Base-by-base conservation (phyloP, 37 sponge, comb jelly and placozoan species). In the Agelas oroides region DNA sequence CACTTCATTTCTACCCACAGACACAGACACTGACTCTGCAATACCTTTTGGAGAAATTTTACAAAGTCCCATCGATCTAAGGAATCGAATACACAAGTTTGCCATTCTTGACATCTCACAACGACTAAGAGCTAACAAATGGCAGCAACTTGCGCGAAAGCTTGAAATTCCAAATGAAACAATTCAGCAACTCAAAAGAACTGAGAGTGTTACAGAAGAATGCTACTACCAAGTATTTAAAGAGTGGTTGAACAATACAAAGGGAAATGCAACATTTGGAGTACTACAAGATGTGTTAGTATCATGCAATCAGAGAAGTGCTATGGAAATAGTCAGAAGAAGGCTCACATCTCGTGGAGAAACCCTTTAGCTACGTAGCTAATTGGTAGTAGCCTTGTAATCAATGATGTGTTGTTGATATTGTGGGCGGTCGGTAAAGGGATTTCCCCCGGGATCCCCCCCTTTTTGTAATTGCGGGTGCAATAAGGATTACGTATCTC, bases 91-190 rank as follows among this genome's bases (percentile, higher is more conserved):
- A 5, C 75, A 73, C 75, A 73, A 73, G 75, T 73, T 40, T 39
- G 75, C 75, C 25, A 41, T 73, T 21, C 53, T 73, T 23, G 75
- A 73, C 39, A 39, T 73, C 24, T 73, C 28, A 20, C 75, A 73
- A 55, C 1, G 75, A 73, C 24, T 73, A 18, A 19, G 5, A 5
- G 23, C 46, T n/a, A 52, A 19, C 25, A 36, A 39, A 20, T 73
- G 39, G 24, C 30, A 73, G 23, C 1, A 6, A 2, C 24, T 73
- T 28, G 21, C 23, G 20, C 1, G 6, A 23, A 24, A 46, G 3
- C 53, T 73, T n/a, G 53, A 35, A n/a, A 30, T 73, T 5, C 53
- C 30, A 23, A 46, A n/a, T 12, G 17, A 1, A 20, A 52, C 5
- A 12, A 39, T 73, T 20, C 18, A 39, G 21, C 25, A 23, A 2